Evolutionary conservation across 2,888 invertebrate species (phyloP).

Genomic region (Ophion costatus): DNA sequence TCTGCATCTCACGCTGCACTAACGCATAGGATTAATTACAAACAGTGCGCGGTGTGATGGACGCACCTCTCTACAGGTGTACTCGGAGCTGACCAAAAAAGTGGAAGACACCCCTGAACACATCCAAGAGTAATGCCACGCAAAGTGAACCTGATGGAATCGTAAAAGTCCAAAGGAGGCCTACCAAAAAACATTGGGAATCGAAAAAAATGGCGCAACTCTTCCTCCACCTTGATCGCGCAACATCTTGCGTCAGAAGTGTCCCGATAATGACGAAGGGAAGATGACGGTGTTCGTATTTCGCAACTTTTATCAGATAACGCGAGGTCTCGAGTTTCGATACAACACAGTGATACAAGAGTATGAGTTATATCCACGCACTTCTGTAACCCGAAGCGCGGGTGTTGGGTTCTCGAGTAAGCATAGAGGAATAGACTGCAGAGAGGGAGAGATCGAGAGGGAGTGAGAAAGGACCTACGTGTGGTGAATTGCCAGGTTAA

Average conservation of each 20-base stretch:
- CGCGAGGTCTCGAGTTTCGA: constrained; percentile 25
- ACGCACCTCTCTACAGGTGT: background rate
- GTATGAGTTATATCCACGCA: constrained; percentile 40
- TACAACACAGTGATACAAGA: constrained; percentile 26
- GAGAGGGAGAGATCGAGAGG: constrained; percentile 1
- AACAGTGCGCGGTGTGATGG: constrained; percentile 28
- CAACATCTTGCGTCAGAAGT: background rate
- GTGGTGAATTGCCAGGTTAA: constrained; percentile 56
- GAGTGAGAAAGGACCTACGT: constrained; percentile 7
- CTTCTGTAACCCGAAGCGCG: constrained; percentile 50
- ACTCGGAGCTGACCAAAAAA: background rate
- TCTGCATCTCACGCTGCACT: background rate
- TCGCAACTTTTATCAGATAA: constrained; percentile 43
- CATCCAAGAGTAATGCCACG: background rate
- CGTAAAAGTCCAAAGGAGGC: no score
- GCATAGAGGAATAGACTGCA: constrained; percentile 8
- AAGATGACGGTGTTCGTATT: constrained; percentile 21
- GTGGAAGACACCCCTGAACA: background rate
- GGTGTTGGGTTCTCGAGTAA: constrained; percentile 40
- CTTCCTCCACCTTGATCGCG: background rate
- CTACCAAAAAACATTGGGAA: background rate
- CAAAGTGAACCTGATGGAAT: no score
- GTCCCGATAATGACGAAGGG: constrained; percentile 5
- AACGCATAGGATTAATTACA: constrained; percentile 50
- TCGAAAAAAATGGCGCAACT: background rate